phyloP scores from a whole-genome alignment of 2,797 vertebrate species.

The Pempheris klunzingeri region DNA sequence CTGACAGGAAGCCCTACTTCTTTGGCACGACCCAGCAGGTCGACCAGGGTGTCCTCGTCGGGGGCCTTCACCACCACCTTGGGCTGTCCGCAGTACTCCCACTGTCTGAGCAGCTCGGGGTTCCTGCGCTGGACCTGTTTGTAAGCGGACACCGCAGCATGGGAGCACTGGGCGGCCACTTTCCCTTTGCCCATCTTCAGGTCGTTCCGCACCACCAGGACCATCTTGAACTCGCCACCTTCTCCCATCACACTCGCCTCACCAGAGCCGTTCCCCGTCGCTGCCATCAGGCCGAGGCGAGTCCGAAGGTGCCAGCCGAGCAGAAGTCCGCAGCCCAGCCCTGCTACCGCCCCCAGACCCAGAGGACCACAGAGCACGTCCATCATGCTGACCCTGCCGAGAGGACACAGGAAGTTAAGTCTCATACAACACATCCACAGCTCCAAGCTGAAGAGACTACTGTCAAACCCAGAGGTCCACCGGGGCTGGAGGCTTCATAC shows the following conservation, averaged over 20 bases:
- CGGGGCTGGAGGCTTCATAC: too few species aligned
- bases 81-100: slow-evolving; percentile 97
- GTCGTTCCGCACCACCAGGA: slow-evolving; percentile 94
- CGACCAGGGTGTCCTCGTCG: slow-evolving; percentile 89
- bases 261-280: slow-evolving; percentile 30
- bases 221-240: slow-evolving; percentile 94
- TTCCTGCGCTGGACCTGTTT: slow-evolving; percentile 91
- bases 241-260: slow-evolving; percentile 90
- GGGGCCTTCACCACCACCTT: slow-evolving; percentile 96
- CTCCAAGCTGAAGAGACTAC: too few species aligned
- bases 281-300: slow-evolving; percentile 57
- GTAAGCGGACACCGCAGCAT: slow-evolving; percentile 95
- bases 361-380: slow-evolving; percentile 82
- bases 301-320: slow-evolving; percentile 91
- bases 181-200: slow-evolving; percentile 99
- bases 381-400: slow-evolving; percentile 80
- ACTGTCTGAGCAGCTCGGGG: slow-evolving; percentile 91
- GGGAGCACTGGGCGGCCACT: slow-evolving; percentile 95
- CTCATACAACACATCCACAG: neutral
- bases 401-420: neutral
- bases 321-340: slow-evolving; percentile 90
- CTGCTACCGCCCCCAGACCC: slow-evolving; percentile 83
- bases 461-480: too few species aligned
- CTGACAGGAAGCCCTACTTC: slow-evolving; percentile 91
- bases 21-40: slow-evolving; percentile 89